phyloP scores from a whole-genome alignment of 2,888 invertebrate species.

The Miltochrista miniata region DNA sequence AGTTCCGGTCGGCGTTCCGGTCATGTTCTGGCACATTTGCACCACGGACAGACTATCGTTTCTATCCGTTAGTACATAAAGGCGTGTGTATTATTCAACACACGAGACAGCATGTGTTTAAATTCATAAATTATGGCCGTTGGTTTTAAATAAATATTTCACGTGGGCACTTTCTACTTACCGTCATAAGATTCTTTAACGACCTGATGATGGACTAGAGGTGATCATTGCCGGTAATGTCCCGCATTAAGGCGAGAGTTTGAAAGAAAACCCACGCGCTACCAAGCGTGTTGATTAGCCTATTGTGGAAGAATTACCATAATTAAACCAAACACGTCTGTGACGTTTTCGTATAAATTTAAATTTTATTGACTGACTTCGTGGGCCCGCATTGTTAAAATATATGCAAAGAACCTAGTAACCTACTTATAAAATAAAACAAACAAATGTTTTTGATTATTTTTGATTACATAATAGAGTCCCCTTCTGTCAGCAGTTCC shows the following conservation, averaged over 20 bases:
- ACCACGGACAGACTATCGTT: conserved; percentile 4
- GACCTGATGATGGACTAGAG: conserved; percentile 59
- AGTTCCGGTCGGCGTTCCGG: conserved; percentile 35
- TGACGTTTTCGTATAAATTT: conserved; percentile 18
- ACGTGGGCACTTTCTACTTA: conserved; percentile 70
- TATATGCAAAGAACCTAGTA: not conserved
- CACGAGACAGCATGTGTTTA: conserved; percentile 14
- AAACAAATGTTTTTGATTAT: no score
- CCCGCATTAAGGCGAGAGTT: conserved; percentile 59
- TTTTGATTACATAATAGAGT: no score
- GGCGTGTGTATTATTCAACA: conserved; percentile 19
- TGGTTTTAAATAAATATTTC: not conserved
- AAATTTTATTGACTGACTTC: conserved; percentile 7
- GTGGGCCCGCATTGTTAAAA: not conserved
- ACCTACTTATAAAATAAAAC: not conserved
- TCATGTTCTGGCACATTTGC: not conserved
- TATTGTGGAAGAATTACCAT: conserved; percentile 13
- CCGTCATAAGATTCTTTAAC: conserved; percentile 67
- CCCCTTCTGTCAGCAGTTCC: no score
- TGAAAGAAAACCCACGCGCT: conserved; percentile 20
- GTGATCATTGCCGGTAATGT: conserved; percentile 47
- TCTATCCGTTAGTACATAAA: conserved; percentile 2
- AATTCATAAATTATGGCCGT: conserved; percentile 1
- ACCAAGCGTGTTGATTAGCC: conserved; percentile 17
- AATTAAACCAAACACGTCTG: conserved; percentile 8